phyloP scores from a whole-genome alignment of 2,113 vertebrate genomes.

The Tapirus terrestris region DNA sequence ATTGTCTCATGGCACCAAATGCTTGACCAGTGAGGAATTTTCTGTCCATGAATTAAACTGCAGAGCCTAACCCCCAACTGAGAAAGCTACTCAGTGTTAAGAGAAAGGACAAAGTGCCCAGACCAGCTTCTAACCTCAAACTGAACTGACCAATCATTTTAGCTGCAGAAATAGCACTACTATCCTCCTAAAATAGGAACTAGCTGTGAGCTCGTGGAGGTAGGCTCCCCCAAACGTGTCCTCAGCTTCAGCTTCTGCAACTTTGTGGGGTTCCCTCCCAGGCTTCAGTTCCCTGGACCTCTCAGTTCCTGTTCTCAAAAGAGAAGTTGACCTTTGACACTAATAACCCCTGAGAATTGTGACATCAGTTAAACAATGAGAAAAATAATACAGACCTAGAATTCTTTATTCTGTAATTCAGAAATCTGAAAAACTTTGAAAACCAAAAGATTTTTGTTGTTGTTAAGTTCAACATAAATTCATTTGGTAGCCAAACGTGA shows the following conservation, averaged over 20 bases:
- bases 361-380: background rate
- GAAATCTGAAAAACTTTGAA: background rate
- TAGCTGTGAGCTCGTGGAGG: background rate
- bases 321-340: background rate
- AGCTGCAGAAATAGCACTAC: background rate
- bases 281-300: background rate
- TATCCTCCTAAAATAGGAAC: background rate
- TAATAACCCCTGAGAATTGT: background rate
- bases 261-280: background rate
- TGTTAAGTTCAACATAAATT: background rate
- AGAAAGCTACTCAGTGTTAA: background rate
- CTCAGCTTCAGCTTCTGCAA: background rate
- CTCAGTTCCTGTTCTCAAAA: background rate
- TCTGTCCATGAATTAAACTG: background rate
- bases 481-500: background rate
- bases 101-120: background rate
- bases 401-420: background rate
- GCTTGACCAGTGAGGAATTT: background rate
- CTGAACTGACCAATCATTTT: background rate
- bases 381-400: background rate
- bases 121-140: background rate
- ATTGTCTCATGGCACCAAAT: background rate
- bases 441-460: background rate
- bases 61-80: background rate
- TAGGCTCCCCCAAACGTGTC: fast-evolving